Conservation (phyloP, 2,888 invertebrate species). For the Dastarcus helophoroides region DNA sequence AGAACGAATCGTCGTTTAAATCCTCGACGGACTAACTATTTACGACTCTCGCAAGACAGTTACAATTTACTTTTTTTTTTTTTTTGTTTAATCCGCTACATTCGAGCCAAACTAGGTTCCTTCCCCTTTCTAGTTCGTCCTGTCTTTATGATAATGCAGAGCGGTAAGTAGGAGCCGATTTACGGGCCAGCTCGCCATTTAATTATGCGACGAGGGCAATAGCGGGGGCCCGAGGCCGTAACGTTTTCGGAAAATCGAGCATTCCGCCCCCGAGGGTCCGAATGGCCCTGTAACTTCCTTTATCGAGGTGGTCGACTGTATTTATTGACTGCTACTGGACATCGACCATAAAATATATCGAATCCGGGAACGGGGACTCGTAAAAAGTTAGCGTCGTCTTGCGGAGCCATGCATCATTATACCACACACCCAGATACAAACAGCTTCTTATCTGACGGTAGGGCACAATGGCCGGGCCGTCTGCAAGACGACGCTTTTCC, state of each 20-base stretch:
- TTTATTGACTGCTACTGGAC: slow-evolving; percentile 40
- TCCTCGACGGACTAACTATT: too few species aligned
- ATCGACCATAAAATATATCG: slow-evolving; percentile 40
- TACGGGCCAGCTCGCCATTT: too few species aligned
- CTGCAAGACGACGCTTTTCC: slow-evolving; percentile 14
- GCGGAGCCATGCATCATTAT: slow-evolving; percentile 29
- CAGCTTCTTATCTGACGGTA: slow-evolving; percentile 25
- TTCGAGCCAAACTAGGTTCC: too few species aligned
- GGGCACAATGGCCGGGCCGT: slow-evolving; percentile 20
- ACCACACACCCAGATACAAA: slow-evolving; percentile 34
- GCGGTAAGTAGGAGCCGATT: too few species aligned
- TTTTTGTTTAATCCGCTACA: too few species aligned
- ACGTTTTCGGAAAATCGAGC: slow-evolving; percentile 9
- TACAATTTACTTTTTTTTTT: too few species aligned
- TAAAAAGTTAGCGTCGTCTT: slow-evolving; percentile 31
- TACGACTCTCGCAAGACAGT: too few species aligned
- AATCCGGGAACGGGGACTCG: slow-evolving; percentile 32
- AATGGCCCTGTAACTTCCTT: slow-evolving; percentile 25
- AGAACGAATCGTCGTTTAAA: too few species aligned
- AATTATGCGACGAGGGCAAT: too few species aligned
- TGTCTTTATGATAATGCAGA: too few species aligned
- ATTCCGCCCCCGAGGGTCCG: slow-evolving; percentile 26
- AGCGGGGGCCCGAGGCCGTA: too few species aligned
- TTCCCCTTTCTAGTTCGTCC: too few species aligned
- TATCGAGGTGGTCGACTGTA: slow-evolving; percentile 32